Percentiles rank a stretch among this genome's conserved stretches.
phyloP scores from a whole-genome alignment of 2,797 vertebrate species.

The Trematomus bernacchii region DNA sequence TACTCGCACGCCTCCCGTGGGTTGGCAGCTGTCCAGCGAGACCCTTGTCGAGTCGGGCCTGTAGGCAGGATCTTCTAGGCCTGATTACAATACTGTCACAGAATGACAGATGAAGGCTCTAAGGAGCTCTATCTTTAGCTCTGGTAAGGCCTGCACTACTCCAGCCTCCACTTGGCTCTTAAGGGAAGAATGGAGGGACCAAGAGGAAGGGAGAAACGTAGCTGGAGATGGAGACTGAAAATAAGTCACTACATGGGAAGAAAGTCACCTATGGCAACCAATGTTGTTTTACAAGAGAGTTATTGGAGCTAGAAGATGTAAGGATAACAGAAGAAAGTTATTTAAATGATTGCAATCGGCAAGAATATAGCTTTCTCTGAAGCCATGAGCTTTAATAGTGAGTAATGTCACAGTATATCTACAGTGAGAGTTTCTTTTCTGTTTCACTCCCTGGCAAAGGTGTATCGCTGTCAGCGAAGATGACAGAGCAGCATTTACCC shows the following conservation, averaged over 20 bases:
- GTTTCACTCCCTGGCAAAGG: conserved; percentile 53
- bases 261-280: conserved; percentile 41
- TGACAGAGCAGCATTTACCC: conserved; percentile 73
- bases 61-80: conserved; percentile 72
- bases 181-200: conserved; percentile 63
- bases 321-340: conserved; percentile 1
- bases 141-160: conserved; percentile 61
- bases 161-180: conserved; percentile 65
- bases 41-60: conserved; percentile 64
- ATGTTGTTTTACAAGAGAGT: conserved; percentile 17
- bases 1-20: conserved; percentile 64
- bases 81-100: conserved; percentile 82
- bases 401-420: conserved; percentile 21
- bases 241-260: conserved; percentile 52
- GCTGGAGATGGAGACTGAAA: conserved; percentile 57
- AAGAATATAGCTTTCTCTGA: conserved; percentile 4
- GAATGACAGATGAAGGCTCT: conserved; percentile 79
- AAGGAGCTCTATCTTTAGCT: conserved; percentile 81
- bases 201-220: conserved; percentile 50
- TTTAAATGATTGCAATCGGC: neutral
- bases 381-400: conserved; percentile 8
- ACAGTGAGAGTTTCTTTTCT: conserved; percentile 38
- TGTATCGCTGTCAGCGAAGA: conserved; percentile 70
- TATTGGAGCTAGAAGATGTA: conserved; percentile 2
- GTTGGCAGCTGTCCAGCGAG: conserved; percentile 73